Evolutionary conservation across 2,113 vertebrate genomes (phyloP), one percentile per base, ranked within the genome.

Genomic region (Eptatretus burgeri): DNA sequence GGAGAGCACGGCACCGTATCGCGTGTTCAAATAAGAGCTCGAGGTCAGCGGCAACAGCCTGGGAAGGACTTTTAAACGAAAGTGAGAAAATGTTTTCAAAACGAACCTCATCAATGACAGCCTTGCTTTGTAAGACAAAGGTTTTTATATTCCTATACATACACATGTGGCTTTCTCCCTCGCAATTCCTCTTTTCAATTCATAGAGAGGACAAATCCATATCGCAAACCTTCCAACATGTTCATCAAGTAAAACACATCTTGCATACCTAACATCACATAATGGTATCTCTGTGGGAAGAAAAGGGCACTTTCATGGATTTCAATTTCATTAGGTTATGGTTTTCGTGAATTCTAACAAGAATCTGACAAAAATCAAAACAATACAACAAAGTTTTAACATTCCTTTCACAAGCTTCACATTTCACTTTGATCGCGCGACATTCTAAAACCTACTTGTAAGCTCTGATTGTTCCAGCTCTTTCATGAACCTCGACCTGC

Each of bases 1-100:
- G 49, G 82, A 80, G 51, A 93, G 73, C 69, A 98, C 82, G 27
- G 85, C 79, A 12, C 89, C 87, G 9, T 98, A 87, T n/a, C 87
- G 81, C 10, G 74, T 69, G 51, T 86, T 85, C 64, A 94, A 76
- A 73, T 98, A 87, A 2, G 74, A 69, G 62, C 79, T 82, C 67
- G 72, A 76, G 2, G 82, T 78, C 77, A 82, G 72, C 13, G 74
- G 74, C 49, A 95, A 69, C 66, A 95, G 73, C 67, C 74, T 75
- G 1, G 84, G 84, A 72, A 95, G 69, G 67, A 89, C 91, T 95
- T 72, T 65, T 72, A 74, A 19, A 67, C 19, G 73, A 51, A 17
- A 64, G 64, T 11, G n/a, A 66, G 52, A 19, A 18, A 52, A 49
- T 19, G 51, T 11, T 11, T 8, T 13, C 14, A 16, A 10, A 49